A percentile compares a stretch with the other conserved stretches of the same genome.
Conservation (phyloP, 2,888 invertebrate species). For the Phortica okadai region DNA sequence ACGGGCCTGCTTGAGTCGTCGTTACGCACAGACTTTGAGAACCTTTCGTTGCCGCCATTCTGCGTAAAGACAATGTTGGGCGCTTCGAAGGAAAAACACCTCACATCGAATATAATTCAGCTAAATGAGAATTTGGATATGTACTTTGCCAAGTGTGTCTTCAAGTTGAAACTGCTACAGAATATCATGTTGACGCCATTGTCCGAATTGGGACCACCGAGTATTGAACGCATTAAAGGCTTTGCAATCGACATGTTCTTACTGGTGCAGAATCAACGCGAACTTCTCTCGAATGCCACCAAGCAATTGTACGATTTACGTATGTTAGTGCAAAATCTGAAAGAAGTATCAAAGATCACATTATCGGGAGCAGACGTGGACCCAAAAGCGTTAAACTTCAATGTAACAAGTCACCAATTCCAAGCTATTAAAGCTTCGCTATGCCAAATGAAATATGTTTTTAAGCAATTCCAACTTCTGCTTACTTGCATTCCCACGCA, state of each 20-base stretch:
- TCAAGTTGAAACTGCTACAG: constrained; percentile 73
- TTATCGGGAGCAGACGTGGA: constrained; percentile 29
- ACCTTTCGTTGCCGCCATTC: constrained; percentile 84
- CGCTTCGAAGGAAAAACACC: constrained; percentile 78
- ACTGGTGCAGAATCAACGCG: constrained; percentile 82
- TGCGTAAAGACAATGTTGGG: constrained; percentile 80
- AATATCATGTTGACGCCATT: constrained; percentile 80
- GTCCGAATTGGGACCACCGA: constrained; percentile 87
- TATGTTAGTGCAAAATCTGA: constrained; percentile 75
- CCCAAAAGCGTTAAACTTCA: constrained; percentile 53
- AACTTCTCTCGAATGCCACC: constrained; percentile 79
- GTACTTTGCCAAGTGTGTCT: constrained; percentile 74
- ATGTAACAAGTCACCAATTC: constrained; percentile 54
- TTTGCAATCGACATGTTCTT: constrained; percentile 87
- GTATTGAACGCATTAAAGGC: constrained; percentile 91
- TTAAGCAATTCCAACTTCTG: constrained; percentile 84
- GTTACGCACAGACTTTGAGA: constrained; percentile 77
- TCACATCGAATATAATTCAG: constrained; percentile 73
- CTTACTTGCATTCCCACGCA: constrained; percentile 80
- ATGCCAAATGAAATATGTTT: constrained; percentile 72
- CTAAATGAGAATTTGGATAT: constrained; percentile 74
- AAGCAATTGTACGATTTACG: constrained; percentile 80
- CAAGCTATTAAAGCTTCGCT: constrained; percentile 61
- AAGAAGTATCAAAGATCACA: constrained; percentile 62
- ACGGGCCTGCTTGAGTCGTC: constrained; percentile 83